phyloP scores from a whole-genome alignment of 1,140 invertebrate genomes.

The Drosophila burlai region DNA sequence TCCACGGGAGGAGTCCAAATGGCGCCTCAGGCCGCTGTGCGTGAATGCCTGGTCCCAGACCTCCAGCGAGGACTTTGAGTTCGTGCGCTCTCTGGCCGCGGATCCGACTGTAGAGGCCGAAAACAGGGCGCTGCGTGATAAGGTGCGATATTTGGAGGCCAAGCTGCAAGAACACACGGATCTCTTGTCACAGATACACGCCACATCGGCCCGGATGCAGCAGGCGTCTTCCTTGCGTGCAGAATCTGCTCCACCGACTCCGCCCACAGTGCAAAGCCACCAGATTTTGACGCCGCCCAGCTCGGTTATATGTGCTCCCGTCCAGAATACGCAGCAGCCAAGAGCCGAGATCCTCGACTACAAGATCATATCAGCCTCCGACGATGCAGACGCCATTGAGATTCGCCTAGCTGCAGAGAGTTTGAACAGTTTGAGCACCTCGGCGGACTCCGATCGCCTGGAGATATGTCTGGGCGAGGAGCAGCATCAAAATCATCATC shows the following conservation, averaged over 20 bases:
- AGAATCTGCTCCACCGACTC: conserved; percentile 22
- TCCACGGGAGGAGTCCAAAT: conserved; percentile 16
- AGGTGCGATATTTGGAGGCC: conserved; percentile 67
- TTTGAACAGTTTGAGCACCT: conserved; percentile 68
- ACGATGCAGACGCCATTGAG: conserved; percentile 70
- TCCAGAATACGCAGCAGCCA: conserved; percentile 21
- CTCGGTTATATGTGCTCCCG: conserved; percentile 59
- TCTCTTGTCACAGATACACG: conserved; percentile 68
- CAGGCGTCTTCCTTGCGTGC: conserved; percentile 15
- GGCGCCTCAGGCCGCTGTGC: conserved; percentile 35
- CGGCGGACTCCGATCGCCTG: conserved; percentile 70
- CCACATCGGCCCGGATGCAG: conserved; percentile 66
- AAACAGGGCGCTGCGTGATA: conserved; percentile 62
- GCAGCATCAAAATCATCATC: conserved; percentile 25
- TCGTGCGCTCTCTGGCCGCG: conserved; percentile 17
- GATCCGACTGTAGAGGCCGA: conserved; percentile 49
- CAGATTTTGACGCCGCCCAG: conserved; percentile 69
- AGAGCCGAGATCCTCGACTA: conserved; percentile 64
- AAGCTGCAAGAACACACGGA: conserved; percentile 70
- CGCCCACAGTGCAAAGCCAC: conserved; percentile 37
- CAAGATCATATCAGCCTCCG: conserved; percentile 67
- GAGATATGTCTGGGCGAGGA: conserved; percentile 69
- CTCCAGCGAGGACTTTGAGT: conserved; percentile 57
- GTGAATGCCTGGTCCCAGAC: conserved; percentile 81
- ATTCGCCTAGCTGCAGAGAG: conserved; percentile 73